These are phyloP conservation scores for Caenorhabditis inopinata DNA, from an alignment of 1,140 invertebrate species.

Conservation along the genomic window DNA sequence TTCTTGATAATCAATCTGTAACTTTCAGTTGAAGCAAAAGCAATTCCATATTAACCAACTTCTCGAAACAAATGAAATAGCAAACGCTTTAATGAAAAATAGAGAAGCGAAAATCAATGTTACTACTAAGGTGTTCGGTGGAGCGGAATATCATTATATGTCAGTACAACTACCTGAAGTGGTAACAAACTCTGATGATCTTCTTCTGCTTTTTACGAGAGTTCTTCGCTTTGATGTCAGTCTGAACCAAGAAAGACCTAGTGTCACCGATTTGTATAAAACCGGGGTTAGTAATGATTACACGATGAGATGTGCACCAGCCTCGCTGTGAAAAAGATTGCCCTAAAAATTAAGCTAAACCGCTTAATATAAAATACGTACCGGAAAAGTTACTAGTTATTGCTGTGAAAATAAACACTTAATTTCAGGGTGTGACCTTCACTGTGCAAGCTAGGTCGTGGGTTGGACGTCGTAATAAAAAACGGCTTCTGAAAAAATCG, in stretches of 20 bases:
- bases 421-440: neutral
- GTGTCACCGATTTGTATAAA: neutral
- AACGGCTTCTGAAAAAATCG: neutral
- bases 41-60: neutral
- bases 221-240: neutral
- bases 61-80: neutral
- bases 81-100: neutral
- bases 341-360: too few relatives aligned
- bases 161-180: neutral
- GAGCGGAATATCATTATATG: neutral
- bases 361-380: too few relatives aligned
- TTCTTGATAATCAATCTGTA: neutral
- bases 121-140: neutral
- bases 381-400: too few relatives aligned
- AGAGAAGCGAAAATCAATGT: neutral
- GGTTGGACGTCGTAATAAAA: neutral
- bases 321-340: too few relatives aligned
- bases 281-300: neutral
- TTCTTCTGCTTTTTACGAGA: neutral
- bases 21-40: conserved; percentile 3
- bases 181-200: neutral
- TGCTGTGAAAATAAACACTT: too few relatives aligned
- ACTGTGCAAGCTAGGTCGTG: neutral
- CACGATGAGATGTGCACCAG: too few relatives aligned
- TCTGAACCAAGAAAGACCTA: neutral